Evolutionary conservation across 2,113 vertebrate species (phyloP).

Genomic region (Anarrhichthys ocellatus): DNA sequence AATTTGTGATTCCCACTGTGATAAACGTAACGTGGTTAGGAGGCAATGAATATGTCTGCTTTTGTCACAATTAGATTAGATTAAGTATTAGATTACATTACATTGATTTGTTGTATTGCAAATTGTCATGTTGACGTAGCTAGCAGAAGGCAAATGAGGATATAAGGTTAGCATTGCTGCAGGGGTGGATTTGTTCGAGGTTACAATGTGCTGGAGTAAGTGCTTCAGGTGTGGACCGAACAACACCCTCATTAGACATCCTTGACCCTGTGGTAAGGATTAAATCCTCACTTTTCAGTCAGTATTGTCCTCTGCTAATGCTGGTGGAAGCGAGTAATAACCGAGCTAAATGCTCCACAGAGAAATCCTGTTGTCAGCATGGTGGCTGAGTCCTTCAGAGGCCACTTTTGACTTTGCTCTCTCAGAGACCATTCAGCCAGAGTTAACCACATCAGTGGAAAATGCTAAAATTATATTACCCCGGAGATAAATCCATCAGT

Average conservation of each 20-base stretch:
- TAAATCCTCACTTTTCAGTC: conserved; percentile 40
- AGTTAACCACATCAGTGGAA: conserved; percentile 42
- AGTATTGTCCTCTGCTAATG: conserved; percentile 10
- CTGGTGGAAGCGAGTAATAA: conserved; percentile 29
- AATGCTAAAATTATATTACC: conserved; percentile 53
- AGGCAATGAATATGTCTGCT: conserved; percentile 75
- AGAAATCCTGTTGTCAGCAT: conserved; percentile 36
- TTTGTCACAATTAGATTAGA: conserved; percentile 73
- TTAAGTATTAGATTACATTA: conserved; percentile 73
- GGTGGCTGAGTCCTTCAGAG: conserved; percentile 38
- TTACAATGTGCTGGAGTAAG: conserved; percentile 35
- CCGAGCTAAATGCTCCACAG: conserved; percentile 18
- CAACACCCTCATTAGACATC: conserved; percentile 47
- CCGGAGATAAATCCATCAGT: conserved; percentile 74
- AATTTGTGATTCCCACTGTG: conserved; percentile 74
- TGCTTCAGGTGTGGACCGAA: conserved; percentile 42
- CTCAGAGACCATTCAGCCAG: conserved; percentile 41
- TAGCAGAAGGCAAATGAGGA: conserved; percentile 63
- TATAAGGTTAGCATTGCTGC: conserved; percentile 64
- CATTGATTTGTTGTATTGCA: conserved; percentile 71
- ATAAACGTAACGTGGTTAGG: conserved; percentile 74
- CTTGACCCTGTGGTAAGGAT: conserved; percentile 32
- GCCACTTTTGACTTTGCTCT: conserved; percentile 45
- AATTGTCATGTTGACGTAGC: conserved; percentile 64
- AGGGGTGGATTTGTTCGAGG: conserved; percentile 52